These are phyloP conservation scores for Peribatodes rhomboidaria DNA, from an alignment of 2,888 invertebrate genomes.

Conservation along the genomic window DNA sequence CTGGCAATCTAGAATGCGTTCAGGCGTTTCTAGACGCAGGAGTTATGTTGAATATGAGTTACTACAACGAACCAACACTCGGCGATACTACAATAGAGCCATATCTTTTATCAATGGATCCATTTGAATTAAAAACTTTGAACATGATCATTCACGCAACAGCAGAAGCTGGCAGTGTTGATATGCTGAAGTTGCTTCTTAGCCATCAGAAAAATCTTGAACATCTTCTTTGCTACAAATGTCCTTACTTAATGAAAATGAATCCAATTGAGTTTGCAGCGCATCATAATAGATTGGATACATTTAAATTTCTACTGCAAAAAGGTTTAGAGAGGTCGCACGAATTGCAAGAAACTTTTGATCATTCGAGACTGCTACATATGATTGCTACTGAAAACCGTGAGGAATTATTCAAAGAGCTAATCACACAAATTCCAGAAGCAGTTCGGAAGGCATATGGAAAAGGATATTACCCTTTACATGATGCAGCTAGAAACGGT, in stretches of 20 bases:
- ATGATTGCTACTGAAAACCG: not conserved
- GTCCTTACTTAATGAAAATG: conserved; percentile 13
- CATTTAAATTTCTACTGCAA: conserved; percentile 62
- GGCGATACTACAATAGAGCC: conserved; percentile 1
- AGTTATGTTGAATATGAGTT: conserved; percentile 55
- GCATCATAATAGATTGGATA: conserved; percentile 49
- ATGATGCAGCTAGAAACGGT: conserved; percentile 10
- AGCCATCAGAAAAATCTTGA: conserved; percentile 60
- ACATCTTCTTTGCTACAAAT: conserved; percentile 20
- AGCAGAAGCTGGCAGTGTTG: conserved; percentile 72
- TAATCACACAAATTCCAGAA: conserved; percentile 13
- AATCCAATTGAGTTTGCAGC: conserved; percentile 44
- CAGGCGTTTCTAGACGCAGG: conserved; percentile 69
- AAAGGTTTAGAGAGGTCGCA: conserved; percentile 54
- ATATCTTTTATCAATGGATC: conserved; percentile 3
- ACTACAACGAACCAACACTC: conserved; percentile 1
- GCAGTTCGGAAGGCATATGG: conserved; percentile 4
- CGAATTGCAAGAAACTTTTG: not conserved
- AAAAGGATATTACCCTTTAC: conserved; percentile 17
- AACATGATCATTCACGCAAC: conserved; percentile 42
- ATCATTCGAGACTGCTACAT: conserved; percentile 19
- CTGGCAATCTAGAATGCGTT: conserved; percentile 67
- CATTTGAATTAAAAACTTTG: conserved; percentile 3
- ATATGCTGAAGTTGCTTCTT: conserved; percentile 80
- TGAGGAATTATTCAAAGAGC: conserved; percentile 17